Evolutionary conservation across 2,113 vertebrate species (phyloP).

Genomic region (Siniperca knerii): DNA sequence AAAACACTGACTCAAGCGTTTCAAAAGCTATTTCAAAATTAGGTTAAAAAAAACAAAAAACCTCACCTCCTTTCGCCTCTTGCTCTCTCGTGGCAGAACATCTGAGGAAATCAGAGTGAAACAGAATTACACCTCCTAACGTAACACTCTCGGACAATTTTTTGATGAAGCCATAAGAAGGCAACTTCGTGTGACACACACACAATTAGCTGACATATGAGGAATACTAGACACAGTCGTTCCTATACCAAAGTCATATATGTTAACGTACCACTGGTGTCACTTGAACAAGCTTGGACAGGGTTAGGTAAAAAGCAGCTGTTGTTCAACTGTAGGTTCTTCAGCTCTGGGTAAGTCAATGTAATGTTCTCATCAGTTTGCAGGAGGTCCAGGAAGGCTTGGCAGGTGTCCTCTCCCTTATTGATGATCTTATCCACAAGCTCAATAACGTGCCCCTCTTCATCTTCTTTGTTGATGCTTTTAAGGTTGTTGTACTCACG

Average conservation of each 20-base stretch:
- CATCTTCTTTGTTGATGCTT: slow-evolving; percentile 16
- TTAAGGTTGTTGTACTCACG: slow-evolving; percentile 75
- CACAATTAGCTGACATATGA: too few relatives aligned
- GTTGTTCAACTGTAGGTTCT: background rate
- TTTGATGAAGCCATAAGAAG: background rate
- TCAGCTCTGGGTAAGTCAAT: slow-evolving; percentile 40
- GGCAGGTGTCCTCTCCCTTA: slow-evolving; percentile 69
- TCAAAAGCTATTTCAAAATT: background rate
- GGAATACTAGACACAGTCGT: background rate
- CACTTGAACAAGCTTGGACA: background rate
- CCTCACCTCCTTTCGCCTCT: slow-evolving; percentile 22
- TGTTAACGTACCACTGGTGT: slow-evolving; percentile 10
- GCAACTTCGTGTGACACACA: background rate
- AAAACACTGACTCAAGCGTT: background rate
- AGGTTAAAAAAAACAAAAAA: too few relatives aligned
- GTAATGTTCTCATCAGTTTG: slow-evolving; percentile 38
- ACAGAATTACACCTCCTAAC: background rate
- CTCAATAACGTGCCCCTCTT: slow-evolving; percentile 22
- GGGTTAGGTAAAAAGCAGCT: rapidly evolving
- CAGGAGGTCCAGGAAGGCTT: slow-evolving; percentile 70
- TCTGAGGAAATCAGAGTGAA: slow-evolving; percentile 43
- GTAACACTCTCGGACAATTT: background rate
- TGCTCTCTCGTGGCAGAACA: background rate
- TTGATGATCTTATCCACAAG: slow-evolving; percentile 76
- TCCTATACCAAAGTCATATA: background rate